Base-by-base conservation (phyloP, 2,113 vertebrate genomes). In the Nibea albiflora region DNA sequence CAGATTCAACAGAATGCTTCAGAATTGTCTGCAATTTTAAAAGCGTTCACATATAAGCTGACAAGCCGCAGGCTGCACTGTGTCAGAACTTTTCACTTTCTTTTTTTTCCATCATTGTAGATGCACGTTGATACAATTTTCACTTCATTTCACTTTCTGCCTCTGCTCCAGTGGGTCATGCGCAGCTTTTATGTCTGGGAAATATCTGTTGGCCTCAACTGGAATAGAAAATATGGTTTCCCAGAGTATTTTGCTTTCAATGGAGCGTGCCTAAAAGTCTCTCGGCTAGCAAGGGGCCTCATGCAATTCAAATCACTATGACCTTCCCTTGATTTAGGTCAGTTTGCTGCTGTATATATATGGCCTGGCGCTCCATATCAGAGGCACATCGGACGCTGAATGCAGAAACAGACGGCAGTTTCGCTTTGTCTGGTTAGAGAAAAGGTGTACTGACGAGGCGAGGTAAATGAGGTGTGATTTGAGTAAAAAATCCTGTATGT, bases 221-320 rank as follows among this genome's bases (percentile, higher is more conserved):
- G 87, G 82, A 91, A 90, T 85, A 85, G 89, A 92, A 92, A 94
- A 91, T 89, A 83, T 77, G 68, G 69, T 87, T 92, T 93, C 92
- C 84, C 73, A 78, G 89, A 82, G 86, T 90, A 86, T 91, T 93
- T 92, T 88, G 72, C 79, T 92, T 89, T 93, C 90, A 92, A 89
- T 87, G 88, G 88, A 90, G 88, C 88, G 64, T 93, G 85, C 80
- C 85, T 90, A 89, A 90, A 91, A 91, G 86, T 90, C 75, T 88
- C 81, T 90, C 63, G 14, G 81, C 78, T 69, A 47, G 86, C 42
- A 28, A 76, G 86, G 90, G 77, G 89, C 81, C 90, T 94, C 92
- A 91, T 93, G 92, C 92, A 93, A 91, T 93, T 93, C 85, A 92
- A 94, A 93, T 92, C 65, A 54, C 86, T 69, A 60, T 88, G 88